Percentiles rank a stretch among this genome's conserved stretches.
Conservation (phyloP, 2,888 invertebrate genomes). For the Rhodophaea formosa region DNA sequence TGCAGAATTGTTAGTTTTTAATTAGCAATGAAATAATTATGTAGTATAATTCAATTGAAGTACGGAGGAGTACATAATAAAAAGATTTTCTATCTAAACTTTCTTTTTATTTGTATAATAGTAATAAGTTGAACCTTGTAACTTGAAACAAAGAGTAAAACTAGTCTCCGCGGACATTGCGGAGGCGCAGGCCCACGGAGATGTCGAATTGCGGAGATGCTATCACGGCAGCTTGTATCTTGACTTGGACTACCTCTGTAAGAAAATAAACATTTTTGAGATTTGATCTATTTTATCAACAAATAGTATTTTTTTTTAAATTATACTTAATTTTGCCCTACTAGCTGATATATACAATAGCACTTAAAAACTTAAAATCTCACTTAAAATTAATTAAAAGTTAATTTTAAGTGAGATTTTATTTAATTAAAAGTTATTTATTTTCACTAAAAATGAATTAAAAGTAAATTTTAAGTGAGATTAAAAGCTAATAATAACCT, state of each 20-base stretch:
- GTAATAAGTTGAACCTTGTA: conserved; percentile 10
- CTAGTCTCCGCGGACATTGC: conserved; percentile 53
- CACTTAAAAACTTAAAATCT: too few species aligned
- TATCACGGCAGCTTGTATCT: conserved; percentile 66
- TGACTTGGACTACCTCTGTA: conserved; percentile 64
- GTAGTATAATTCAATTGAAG: conserved; percentile 72
- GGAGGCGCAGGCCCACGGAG: conserved; percentile 47
- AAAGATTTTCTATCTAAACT: conserved; percentile 67
- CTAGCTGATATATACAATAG: too few species aligned
- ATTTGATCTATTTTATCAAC: too few species aligned
- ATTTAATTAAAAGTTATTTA: too few species aligned
- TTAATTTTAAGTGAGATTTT: too few species aligned
- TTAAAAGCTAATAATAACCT: too few species aligned
- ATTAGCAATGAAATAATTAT: conserved; percentile 72
- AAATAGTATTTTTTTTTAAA: too few species aligned
- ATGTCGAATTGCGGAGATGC: conserved; percentile 61
- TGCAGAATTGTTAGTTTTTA: conserved; percentile 78
- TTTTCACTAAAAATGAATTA: too few species aligned
- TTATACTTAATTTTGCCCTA: too few species aligned
- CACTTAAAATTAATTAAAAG: too few species aligned
- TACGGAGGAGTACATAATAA: conserved; percentile 72
- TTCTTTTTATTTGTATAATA: conserved; percentile 43
- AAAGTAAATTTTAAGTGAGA: too few species aligned
- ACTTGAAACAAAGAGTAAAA: not conserved
- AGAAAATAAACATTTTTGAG: conserved; percentile 20